phyloP scores from a whole-genome alignment of 2,888 invertebrate species.

The Heteropelma amictum region DNA sequence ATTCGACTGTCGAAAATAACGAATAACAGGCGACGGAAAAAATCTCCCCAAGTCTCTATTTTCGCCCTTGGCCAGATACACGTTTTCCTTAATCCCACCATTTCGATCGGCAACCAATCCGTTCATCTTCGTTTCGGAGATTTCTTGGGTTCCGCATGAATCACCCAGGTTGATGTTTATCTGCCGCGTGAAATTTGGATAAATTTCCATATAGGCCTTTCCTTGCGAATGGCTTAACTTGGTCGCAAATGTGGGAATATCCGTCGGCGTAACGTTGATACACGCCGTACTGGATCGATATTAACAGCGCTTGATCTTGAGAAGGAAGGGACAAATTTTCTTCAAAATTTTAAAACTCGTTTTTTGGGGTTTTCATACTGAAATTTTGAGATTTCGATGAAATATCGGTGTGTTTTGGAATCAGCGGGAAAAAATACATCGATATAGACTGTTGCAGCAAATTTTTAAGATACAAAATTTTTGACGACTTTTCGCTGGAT shows the following conservation, averaged over 20 bases:
- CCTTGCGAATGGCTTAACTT: conserved; percentile 13
- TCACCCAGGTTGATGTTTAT: conserved; percentile 50
- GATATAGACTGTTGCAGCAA: no score
- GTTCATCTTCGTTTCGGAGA: conserved; percentile 50
- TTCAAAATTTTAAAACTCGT: neutral
- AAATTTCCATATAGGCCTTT: conserved; percentile 38
- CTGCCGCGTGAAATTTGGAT: conserved; percentile 46
- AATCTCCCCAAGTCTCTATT: conserved; percentile 51
- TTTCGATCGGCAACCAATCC: conserved; percentile 46
- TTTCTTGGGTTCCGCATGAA: conserved; percentile 41
- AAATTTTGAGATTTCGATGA: no score
- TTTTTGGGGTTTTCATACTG: no score
- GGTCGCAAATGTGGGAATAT: conserved; percentile 4
- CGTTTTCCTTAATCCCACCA: conserved; percentile 45
- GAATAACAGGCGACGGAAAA: conserved; percentile 38
- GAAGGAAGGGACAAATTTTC: neutral
- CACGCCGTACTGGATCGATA: neutral
- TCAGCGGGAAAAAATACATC: no score
- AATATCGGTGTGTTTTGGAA: no score
- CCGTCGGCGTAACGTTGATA: conserved; percentile 11
- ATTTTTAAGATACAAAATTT: no score
- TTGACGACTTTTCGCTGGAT: no score
- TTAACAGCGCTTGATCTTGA: neutral
- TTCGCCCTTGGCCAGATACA: conserved; percentile 45
- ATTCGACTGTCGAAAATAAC: conserved; percentile 51